phyloP scores from a whole-genome alignment of 2,888 invertebrate genomes.

The Nasonia oneida region DNA sequence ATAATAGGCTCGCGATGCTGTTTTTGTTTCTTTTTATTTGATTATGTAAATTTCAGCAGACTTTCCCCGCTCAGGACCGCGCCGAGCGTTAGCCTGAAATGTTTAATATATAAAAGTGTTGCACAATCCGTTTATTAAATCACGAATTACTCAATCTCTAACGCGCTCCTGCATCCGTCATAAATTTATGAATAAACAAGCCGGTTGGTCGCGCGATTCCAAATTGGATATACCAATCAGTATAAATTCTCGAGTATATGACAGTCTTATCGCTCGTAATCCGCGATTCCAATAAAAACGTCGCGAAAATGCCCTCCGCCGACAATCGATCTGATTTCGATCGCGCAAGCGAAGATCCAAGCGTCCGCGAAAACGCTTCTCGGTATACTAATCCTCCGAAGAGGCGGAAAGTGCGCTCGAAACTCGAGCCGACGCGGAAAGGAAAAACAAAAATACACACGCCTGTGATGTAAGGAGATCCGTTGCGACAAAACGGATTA shows the following conservation, averaged over 20 bases:
- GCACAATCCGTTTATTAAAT: slow-evolving; percentile 27
- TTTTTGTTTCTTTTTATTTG: slow-evolving; percentile 35
- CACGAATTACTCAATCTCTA: background rate
- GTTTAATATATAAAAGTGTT: slow-evolving; percentile 28
- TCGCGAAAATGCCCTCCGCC: background rate
- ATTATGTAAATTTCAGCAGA: slow-evolving; percentile 54
- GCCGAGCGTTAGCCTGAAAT: slow-evolving; percentile 34
- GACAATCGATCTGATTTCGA: background rate
- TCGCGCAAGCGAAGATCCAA: too few relatives aligned
- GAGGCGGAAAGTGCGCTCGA: background rate
- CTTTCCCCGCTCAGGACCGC: slow-evolving; percentile 23
- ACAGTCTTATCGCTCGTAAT: background rate
- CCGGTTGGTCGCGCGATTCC: too few relatives aligned
- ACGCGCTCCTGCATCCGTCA: background rate
- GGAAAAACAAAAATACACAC: slow-evolving; percentile 8
- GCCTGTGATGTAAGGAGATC: slow-evolving; percentile 34
- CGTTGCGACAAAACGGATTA: slow-evolving; percentile 39
- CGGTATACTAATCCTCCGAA: background rate
- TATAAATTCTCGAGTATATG: too few relatives aligned
- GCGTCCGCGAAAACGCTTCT: background rate
- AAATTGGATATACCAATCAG: too few relatives aligned
- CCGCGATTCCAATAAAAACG: background rate
- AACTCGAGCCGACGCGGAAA: background rate
- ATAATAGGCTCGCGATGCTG: slow-evolving; percentile 30
- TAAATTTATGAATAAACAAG: background rate